Percentiles rank a stretch among this genome's conserved stretches.
Conservation (phyloP, 2,113 vertebrate species). For the Barnardius zonarius region DNA sequence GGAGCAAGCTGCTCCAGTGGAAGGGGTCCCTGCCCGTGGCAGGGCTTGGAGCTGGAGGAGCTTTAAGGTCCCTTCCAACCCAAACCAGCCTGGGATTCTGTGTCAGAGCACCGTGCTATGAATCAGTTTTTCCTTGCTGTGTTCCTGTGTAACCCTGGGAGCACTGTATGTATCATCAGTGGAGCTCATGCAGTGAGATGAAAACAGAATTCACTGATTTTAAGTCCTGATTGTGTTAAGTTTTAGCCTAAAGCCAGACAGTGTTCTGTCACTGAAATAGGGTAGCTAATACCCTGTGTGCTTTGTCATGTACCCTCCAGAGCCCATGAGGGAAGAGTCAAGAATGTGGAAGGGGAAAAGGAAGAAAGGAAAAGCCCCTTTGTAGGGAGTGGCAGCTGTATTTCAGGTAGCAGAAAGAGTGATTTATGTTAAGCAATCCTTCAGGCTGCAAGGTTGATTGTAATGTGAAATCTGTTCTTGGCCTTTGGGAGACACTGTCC, state of each 20-base stretch:
- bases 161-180: accelerated
- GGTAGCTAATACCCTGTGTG: background rate
- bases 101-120: background rate
- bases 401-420: background rate
- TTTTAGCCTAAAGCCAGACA: background rate
- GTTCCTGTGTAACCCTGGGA: background rate
- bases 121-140: background rate
- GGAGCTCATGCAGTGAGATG: background rate
- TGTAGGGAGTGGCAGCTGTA: background rate
- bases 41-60: background rate
- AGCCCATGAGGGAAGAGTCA: background rate
- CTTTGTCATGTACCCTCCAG: background rate
- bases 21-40: background rate
- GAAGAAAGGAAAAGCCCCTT: background rate
- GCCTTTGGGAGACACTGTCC: background rate
- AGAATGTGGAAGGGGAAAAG: background rate
- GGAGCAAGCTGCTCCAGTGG: no score
- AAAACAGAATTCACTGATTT: background rate
- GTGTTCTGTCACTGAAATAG: background rate
- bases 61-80: background rate
- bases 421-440: background rate
- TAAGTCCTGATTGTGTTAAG: background rate
- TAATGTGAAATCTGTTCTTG: background rate
- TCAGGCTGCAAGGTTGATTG: background rate
- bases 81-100: background rate